A percentile compares a stretch with the other conserved stretches of the same genome.
Evolutionary conservation across 2,888 invertebrate genomes (phyloP).

Genomic region (Auanema freiburgensis): DNA sequence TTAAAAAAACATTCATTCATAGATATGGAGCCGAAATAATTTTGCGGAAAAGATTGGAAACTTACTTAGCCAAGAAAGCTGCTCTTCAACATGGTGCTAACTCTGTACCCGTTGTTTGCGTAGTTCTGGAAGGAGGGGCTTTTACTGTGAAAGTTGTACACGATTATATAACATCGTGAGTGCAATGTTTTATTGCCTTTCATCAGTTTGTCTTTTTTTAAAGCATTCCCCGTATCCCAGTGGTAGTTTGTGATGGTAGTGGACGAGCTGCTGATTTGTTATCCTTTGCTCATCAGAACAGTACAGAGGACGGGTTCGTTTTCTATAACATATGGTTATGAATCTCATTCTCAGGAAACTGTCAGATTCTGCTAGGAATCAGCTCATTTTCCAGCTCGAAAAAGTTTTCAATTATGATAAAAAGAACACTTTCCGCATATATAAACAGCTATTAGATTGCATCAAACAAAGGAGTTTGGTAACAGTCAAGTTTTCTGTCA

Average conservation of each 20-base stretch:
- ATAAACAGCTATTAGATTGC: constrained; percentile 86
- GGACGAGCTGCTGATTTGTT: constrained; percentile 94
- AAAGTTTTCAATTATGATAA: constrained; percentile 86
- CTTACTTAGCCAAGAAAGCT: constrained; percentile 70
- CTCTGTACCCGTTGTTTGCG: constrained; percentile 79
- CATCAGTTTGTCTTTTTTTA: not conserved
- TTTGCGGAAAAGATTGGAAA: constrained; percentile 87
- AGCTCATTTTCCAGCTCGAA: constrained; percentile 85
- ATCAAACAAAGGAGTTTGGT: constrained; percentile 91
- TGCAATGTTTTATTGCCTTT: constrained; percentile 5
- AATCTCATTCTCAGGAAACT: constrained; percentile 67
- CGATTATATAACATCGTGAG: constrained; percentile 81
- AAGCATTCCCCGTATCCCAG: constrained; percentile 75
- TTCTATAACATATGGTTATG: not conserved
- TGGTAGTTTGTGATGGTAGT: constrained; percentile 73
- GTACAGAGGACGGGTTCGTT: constrained; percentile 54
- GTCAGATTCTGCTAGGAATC: constrained; percentile 85
- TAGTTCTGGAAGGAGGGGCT: constrained; percentile 95
- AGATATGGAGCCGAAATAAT: constrained; percentile 78
- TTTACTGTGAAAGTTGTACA: constrained; percentile 93
- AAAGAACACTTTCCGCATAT: constrained; percentile 86
- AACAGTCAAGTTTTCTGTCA: constrained; percentile 64
- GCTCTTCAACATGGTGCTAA: constrained; percentile 24
- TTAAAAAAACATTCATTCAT: constrained; percentile 1
- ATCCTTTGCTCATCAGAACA: constrained; percentile 86